Base-by-base conservation (phyloP, 2,888 invertebrate species). In the Zaprionus obscuricornis region DNA sequence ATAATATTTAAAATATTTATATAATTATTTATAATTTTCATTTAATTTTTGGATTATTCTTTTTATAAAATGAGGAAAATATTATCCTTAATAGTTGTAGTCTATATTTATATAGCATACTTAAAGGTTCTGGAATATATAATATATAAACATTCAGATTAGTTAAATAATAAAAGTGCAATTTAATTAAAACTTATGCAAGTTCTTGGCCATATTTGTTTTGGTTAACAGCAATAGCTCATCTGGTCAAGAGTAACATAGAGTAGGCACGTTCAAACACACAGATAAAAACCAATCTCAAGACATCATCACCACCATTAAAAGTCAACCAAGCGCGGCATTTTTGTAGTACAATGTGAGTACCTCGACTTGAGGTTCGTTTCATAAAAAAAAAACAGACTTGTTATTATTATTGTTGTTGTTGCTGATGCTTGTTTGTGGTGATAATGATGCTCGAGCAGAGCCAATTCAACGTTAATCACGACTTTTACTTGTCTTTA, bases 401-500 rank as follows among this genome's bases (percentile, higher is more conserved):
- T 20, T 36, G 43, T 11, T 36, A 14, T 24, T 56, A 42, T 34
- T 36, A 45, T 26, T 42, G 45, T 26, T 59, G 63, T 11, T 54
- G 49, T 10, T 45, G 56, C 18, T 17, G 55, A 10, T 31, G 49
- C 54, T 71, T 71, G 65, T 73, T 71, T 78, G 68, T 60, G 68
- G 60, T 69, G 66, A 74, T 85, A 82, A 78, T 78, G 81, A 82
- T 66, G 72, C 70, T 74, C 62, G 67, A 76, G 74, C 63, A 68
- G 62, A 65, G 83, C 66, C 78, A 82, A 82, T 85, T 66, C 82
- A 74, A 68, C 76, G 79, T 74, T 83, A 85, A 86, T 82, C 85
- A 85, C 86, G 85, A 86, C 77, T 83, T 83, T 86, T 84, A 79
- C 74, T 72, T 74, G 77, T 78, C 74, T 85, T 87, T 87, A 88